phyloP scores from a whole-genome alignment of 2,797 vertebrate species.

The Xyrichtys novacula region DNA sequence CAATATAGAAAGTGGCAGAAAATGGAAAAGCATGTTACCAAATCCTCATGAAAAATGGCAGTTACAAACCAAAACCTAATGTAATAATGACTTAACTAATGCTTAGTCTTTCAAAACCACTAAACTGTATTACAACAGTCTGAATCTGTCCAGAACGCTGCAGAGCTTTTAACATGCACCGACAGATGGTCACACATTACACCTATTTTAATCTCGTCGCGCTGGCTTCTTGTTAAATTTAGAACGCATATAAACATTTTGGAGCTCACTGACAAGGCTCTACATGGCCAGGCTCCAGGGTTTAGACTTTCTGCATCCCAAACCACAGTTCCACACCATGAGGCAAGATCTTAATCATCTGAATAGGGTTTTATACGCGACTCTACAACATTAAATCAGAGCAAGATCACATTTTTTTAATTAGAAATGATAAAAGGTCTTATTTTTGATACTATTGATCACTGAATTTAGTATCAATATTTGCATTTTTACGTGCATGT shows the following conservation, averaged over 20 bases:
- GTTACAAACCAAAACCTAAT: neutral
- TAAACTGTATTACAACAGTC: neutral
- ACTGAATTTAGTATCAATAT: too few species aligned
- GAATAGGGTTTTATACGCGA: neutral
- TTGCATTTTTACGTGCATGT: too few species aligned
- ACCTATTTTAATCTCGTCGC: neutral
- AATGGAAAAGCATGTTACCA: conserved; percentile 4
- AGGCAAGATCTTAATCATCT: neutral
- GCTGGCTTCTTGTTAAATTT: neutral
- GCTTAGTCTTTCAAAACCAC: neutral
- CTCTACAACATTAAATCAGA: too few species aligned
- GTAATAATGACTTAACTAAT: conserved; percentile 6
- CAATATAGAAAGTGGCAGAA: conserved; percentile 17
- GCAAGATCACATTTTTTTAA: too few species aligned
- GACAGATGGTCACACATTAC: conserved; percentile 8
- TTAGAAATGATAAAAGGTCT: too few species aligned
- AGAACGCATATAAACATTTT: neutral
- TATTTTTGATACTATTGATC: too few species aligned
- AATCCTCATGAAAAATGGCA: conserved; percentile 2
- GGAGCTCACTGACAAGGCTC: neutral
- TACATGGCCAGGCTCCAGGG: neutral
- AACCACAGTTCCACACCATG: too few species aligned
- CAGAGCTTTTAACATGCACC: neutral
- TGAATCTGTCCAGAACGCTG: neutral
- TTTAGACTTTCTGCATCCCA: neutral